Percentiles rank a stretch among this genome's conserved stretches.
phyloP scores from a whole-genome alignment of 1,140 invertebrate species.

The Drosophila busckii region DNA sequence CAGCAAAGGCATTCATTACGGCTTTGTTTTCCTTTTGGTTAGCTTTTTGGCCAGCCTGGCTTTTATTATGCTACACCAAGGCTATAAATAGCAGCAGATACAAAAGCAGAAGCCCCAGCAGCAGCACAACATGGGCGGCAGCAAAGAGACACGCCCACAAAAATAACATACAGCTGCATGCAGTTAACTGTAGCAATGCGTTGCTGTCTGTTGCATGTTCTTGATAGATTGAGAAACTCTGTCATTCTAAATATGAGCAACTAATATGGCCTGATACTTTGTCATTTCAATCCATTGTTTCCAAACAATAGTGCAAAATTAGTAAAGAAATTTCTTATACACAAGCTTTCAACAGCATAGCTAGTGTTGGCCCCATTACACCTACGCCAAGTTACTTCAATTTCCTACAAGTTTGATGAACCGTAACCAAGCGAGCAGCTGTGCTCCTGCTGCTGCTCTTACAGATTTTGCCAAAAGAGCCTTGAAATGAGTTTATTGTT shows the following conservation, averaged over 20 bases:
- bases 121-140: constrained; percentile 9
- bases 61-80: constrained; percentile 49
- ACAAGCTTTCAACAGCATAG: too few species aligned
- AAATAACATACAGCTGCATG: constrained; percentile 24
- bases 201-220: too few species aligned
- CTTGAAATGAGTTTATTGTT: constrained; percentile 37
- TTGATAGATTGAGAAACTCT: too few species aligned
- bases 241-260: too few species aligned
- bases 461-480: constrained; percentile 30
- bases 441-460: too few species aligned
- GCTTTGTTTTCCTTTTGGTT: constrained; percentile 34
- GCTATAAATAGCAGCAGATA: constrained; percentile 19
- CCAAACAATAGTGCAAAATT: too few species aligned
- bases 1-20: constrained; percentile 47
- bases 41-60: constrained; percentile 15
- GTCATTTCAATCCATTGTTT: too few species aligned
- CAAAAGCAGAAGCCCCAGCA: too few species aligned
- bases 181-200: too few species aligned
- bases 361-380: not conserved
- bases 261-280: too few species aligned
- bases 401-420: constrained; percentile 22
- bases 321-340: too few species aligned
- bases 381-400: constrained; percentile 5
- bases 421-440: constrained; percentile 8
- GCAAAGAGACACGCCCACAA: constrained; percentile 48